phyloP scores from a whole-genome alignment of 2,888 invertebrate species.

The Hydriomena furcata region DNA sequence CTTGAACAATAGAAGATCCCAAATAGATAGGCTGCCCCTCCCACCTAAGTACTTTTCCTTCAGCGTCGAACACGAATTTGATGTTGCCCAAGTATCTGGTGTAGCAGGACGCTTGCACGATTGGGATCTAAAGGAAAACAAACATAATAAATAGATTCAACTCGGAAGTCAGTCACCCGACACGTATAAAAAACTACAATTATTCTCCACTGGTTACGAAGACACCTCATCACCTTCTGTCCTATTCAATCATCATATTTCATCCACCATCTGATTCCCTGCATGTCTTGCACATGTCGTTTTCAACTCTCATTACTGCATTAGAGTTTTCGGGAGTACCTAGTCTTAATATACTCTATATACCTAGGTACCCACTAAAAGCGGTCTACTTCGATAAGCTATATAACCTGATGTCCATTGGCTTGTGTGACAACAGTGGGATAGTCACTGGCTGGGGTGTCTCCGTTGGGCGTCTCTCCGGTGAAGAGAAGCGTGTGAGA shows the following conservation, averaged over 20 bases:
- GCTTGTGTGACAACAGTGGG: conserved; percentile 86
- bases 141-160: too few relatives aligned
- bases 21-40: conserved; percentile 89
- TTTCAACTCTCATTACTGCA: too few relatives aligned
- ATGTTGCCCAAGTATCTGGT: conserved; percentile 91
- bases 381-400: background rate
- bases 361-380: too few relatives aligned
- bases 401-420: conserved; percentile 72
- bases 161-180: too few relatives aligned
- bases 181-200: too few relatives aligned
- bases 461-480: conserved; percentile 80
- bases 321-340: too few relatives aligned
- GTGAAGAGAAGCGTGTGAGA: conserved; percentile 91
- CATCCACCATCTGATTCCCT: too few relatives aligned
- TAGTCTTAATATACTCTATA: too few relatives aligned
- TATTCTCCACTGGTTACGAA: too few relatives aligned
- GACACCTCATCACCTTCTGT: too few relatives aligned
- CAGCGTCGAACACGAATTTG: conserved; percentile 86
- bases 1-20: conserved; percentile 84
- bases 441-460: conserved; percentile 85
- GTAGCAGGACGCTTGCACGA: conserved; percentile 89
- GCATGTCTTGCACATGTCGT: too few relatives aligned
- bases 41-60: conserved; percentile 86
- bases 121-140: conserved; percentile 71
- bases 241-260: too few relatives aligned